Percentiles rank a stretch among this genome's conserved stretches.
Evolutionary conservation across 2,888 invertebrate genomes (phyloP).

Genomic region (Pomacea canaliculata): DNA sequence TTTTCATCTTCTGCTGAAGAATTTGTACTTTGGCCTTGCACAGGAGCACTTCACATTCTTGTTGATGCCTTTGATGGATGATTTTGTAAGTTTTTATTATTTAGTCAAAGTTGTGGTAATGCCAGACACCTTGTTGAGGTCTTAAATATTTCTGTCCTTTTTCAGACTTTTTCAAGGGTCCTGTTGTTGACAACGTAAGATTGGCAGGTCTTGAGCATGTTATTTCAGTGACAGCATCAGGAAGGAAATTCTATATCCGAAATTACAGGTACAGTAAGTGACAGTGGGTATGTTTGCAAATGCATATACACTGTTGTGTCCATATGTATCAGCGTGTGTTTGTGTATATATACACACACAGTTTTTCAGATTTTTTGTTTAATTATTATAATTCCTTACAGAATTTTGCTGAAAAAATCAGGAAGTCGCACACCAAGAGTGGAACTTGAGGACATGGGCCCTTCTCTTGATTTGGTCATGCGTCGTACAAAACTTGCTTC

Average conservation of each 20-base stretch:
- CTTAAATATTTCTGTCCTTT: constrained; percentile 8
- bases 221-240: constrained; percentile 87
- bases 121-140: too few species aligned
- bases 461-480: constrained; percentile 87
- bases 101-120: too few species aligned
- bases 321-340: neutral
- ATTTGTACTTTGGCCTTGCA: too few species aligned
- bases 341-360: neutral
- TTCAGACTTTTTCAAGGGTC: constrained; percentile 92
- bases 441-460: constrained; percentile 94
- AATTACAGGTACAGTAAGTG: constrained; percentile 74
- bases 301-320: neutral
- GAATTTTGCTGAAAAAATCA: constrained; percentile 89
- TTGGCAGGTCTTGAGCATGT: constrained; percentile 95
- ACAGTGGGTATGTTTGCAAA: neutral
- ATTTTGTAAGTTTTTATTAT: too few species aligned
- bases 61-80: too few species aligned
- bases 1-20: too few species aligned
- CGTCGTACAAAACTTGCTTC: constrained; percentile 90
- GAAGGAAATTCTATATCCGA: constrained; percentile 83
- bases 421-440: constrained; percentile 89
- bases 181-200: constrained; percentile 83
- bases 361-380: neutral
- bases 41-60: too few species aligned
- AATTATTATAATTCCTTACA: constrained; percentile 68